Evolutionary conservation across 2,797 vertebrate species (phyloP).

Genomic region (Catamblyrhynchus diadema): DNA sequence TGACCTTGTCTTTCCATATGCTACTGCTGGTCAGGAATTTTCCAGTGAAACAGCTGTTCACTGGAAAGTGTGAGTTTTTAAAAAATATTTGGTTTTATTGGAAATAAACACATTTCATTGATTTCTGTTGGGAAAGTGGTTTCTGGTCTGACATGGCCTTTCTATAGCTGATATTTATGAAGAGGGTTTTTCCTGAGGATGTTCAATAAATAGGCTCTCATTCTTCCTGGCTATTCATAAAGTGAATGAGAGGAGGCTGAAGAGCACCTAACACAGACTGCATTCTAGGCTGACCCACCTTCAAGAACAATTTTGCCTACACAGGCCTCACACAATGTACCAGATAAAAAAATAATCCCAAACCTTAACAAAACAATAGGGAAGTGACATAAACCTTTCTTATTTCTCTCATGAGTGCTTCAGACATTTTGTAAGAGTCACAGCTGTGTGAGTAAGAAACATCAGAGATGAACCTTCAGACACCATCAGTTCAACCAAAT

Average conservation of each 20-base stretch:
- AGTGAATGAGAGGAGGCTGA: background rate
- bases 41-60: conserved; percentile 2
- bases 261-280: background rate
- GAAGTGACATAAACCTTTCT: background rate
- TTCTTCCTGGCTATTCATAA: background rate
- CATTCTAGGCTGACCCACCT: background rate
- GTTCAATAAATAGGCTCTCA: background rate
- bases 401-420: background rate
- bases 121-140: background rate
- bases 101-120: background rate
- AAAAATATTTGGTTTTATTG: background rate
- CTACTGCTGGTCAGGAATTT: conserved; percentile 15
- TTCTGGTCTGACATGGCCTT: background rate
- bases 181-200: background rate
- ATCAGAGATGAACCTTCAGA: background rate
- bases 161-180: background rate
- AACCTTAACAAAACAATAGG: background rate
- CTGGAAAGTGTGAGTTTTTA: background rate
- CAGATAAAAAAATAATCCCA: background rate
- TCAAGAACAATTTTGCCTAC: background rate
- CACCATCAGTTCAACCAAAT: background rate
- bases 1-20: conserved; percentile 4
- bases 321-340: background rate
- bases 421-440: background rate
- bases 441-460: background rate